Evolutionary conservation across 2,797 vertebrate genomes (phyloP), one percentile per base, ranked within the genome.

Genomic region (Odontamblyopus lacepedii): DNA sequence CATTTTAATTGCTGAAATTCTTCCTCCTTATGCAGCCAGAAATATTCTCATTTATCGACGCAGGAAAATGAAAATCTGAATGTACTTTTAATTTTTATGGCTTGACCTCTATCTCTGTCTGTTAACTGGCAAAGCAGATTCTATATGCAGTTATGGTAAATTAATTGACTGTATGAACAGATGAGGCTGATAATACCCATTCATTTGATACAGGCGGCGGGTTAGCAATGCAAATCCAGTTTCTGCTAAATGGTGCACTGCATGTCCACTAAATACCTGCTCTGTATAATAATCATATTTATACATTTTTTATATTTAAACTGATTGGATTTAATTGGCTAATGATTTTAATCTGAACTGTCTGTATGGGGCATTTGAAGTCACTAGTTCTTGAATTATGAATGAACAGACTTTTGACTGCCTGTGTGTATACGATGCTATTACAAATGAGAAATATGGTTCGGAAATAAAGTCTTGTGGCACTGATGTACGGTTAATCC

Each of bases 401-500:
- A 63, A 87, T 80, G 69, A 80, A 70, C 27, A 77, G 83, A 85
- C 85, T 81, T 74, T 73, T 67, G 55, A 69, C 35, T 26, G n/a
- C 18, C 51, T 71, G 71, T 67, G 72, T 67, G 72, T 65, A 30
- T 57, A 35, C 18, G n/a, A 63, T 44, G 16, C 23, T 68, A 53
- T 75, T 61, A 38, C 53, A 72, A 35, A 13, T 74, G 61, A 67
- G 57, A 41, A 67, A 61, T 30, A 57, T 32, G n/a, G 15, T 18
- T 55, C 62, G 50, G 63, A 65, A 71, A 76, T 67, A 29, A 70
- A 75, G 76, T 83, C 75, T 70, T 74, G 83, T 70, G 66, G 56
- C 73, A 76, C 61, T 73, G 74, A 85, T 77, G 74, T 85, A 77
- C 81, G 74, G 80, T 84, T 89, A 88, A 87, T 82, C 82, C 78